Evolutionary conservation across 2,113 vertebrate species (phyloP), one percentile per base, ranked within the genome.

Genomic region (Heteronetta atricapilla): DNA sequence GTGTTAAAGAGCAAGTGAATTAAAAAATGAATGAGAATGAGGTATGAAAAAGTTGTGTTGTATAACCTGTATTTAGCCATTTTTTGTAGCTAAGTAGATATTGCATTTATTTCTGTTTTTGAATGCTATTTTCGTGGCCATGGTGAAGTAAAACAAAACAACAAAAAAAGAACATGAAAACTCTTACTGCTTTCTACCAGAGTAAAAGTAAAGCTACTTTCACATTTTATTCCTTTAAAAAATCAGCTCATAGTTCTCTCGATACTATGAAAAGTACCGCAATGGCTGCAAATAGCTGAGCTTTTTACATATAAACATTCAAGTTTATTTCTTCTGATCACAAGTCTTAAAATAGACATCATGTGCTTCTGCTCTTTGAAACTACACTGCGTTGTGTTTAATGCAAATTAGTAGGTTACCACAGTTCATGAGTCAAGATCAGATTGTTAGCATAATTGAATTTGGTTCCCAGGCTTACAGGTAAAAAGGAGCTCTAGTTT

Each of bases 261-360:
- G 63, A 19, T 67, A 34, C 29, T 26, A 14, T 55, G 19, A 46
- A 74, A 83, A 90, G 66, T 75, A 15, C 15, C 38, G 38, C 29
- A 60, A 70, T 69, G 92, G 8, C 86, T 93, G 58, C 74, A 88
- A 75, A 86, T 46, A 90, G 86, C 92, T 84, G 36, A 84, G 12
- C 66, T 88, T 95, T 91, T 90, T 92, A 79, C 62, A n/a, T 90
- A 50, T 73, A 93, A 94, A 96, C 77, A 69, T 19, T 77, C 89
- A 82, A 92, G 92, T 95, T 96, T 97, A 95, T 95, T 93, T 89
- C 69, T 89, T 82, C 83, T 81, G 80, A 87, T 94, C 94, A 84
- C 66, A 38, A 36, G 40, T 82, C 96, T 94, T 96, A 96, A 96
- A 96, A 95, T 95, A 96, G 96, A 42, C 52, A 22, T 94, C 90